Evolutionary conservation across 2,797 vertebrate genomes (phyloP).

Genomic region (Siniperca undulata): DNA sequence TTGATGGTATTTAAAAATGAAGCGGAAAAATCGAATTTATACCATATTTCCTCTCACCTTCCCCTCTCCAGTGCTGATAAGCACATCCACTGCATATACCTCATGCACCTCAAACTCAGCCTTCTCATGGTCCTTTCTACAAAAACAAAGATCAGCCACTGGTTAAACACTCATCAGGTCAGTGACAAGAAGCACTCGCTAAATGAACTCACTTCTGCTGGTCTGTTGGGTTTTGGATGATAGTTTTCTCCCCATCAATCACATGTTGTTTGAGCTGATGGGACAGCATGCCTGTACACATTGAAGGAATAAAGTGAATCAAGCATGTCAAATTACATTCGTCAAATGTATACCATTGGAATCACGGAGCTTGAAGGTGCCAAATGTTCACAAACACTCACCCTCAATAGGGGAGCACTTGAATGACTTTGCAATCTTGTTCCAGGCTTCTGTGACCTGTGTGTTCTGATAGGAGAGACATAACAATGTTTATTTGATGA

Average conservation of each 20-base stretch:
- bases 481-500: not conserved
- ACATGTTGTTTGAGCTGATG: constrained; percentile 98
- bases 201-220: constrained; percentile 91
- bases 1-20: not conserved
- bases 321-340: constrained; percentile 1
- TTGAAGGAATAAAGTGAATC: constrained; percentile 21
- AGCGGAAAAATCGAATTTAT: rapidly evolving
- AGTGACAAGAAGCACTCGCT: not conserved
- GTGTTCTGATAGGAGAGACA: constrained; percentile 87
- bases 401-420: constrained; percentile 97
- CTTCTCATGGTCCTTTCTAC: constrained; percentile 98
- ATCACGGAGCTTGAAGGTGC: not conserved
- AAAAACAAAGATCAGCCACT: constrained; percentile 28
- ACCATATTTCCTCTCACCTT: constrained; percentile 86
- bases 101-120: constrained; percentile 98
- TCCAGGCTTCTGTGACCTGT: constrained; percentile 98
- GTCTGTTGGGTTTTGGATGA: constrained; percentile 97
- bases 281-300: constrained; percentile 93
- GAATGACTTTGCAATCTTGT: constrained; percentile 97
- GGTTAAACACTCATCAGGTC: not conserved
- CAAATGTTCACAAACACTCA: constrained; percentile 67
- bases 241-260: constrained; percentile 98
- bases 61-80: constrained; percentile 97
- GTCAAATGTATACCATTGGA: not conserved
- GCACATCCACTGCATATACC: constrained; percentile 97